Percentiles rank a stretch among this genome's conserved stretches.
phyloP scores from a whole-genome alignment of 2,888 invertebrate genomes.

The Cosmia pyralina region DNA sequence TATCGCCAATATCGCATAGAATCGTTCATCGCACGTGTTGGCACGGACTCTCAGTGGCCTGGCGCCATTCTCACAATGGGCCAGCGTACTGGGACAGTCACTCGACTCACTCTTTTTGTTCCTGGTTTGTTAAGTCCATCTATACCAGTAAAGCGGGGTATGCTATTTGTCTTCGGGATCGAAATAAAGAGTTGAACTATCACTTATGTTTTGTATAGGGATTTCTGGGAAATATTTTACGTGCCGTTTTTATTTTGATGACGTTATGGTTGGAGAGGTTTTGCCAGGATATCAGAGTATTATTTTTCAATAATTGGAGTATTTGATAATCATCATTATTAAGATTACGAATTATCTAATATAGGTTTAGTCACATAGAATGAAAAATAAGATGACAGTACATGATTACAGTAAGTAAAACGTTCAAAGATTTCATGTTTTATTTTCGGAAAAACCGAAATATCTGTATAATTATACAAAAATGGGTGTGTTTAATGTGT shows the following conservation, averaged over 20 bases:
- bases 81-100: conserved; percentile 18
- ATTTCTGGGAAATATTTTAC: not conserved
- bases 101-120: conserved; percentile 29
- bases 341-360: too few relatives aligned
- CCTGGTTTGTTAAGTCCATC: conserved; percentile 10
- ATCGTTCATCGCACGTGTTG: conserved; percentile 53
- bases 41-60: conserved; percentile 20
- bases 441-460: too few relatives aligned
- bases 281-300: not conserved
- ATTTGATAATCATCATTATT: not conserved
- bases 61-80: conserved; percentile 39
- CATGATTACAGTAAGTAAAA: too few relatives aligned
- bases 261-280: not conserved
- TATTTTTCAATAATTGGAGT: not conserved
- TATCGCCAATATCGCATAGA: conserved; percentile 28
- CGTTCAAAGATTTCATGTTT: too few relatives aligned
- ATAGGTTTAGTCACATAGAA: too few relatives aligned
- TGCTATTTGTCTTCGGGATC: conserved; percentile 25
- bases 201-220: not conserved
- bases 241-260: not conserved
- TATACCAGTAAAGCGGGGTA: conserved; percentile 3
- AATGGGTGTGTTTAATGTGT: too few relatives aligned
- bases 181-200: not conserved
- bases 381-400: too few relatives aligned
- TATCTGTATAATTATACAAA: too few relatives aligned